Base-by-base conservation (phyloP, 2,888 invertebrate genomes). In the Arctia plantaginis region DNA sequence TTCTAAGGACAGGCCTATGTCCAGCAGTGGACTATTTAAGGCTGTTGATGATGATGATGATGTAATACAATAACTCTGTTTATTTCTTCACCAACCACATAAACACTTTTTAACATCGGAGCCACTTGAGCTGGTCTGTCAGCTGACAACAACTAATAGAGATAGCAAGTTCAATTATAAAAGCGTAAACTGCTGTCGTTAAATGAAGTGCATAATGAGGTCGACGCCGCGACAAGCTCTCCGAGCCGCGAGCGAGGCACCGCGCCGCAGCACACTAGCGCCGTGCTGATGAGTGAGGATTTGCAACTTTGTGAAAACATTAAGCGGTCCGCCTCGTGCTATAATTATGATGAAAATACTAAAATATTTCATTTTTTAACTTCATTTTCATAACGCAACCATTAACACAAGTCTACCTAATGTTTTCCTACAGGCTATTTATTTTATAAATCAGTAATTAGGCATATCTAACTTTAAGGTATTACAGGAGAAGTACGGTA, bases 231-330 rank as follows among this genome's bases (percentile, higher is more conserved):
- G 67, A 44, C 47, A 59, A 13, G 27, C 59, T 18, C 15, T 30
- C 30, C 59, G 55, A 55, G 55, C n/a, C 13, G 12, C n/a, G 55
- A 51, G 13, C 12, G 13, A 12, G 3, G 51, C 51, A 18, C 13
- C 27, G 59, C 27, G 7, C n/a, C 55, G n/a, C 13, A 27, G 3
- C 59, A 3, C 59, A 59, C 59, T 55, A 12, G 55, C 20, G 44
- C 3, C 30, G 47, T 44, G 44, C 39, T 8, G 27, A n/a, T 0
- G n/a, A n/a, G 4, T 41, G 18, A 18, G 41, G 66, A 44, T 41
- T 27, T 39, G 66, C 66, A 27, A 39, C 66, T 66, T 44, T 41
- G 66, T 44, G 41, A 66, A 66, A 41, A 66, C 41, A 66, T 27
- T 39, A 66, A 66, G 30, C 66, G 27, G 7, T 41, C 66, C n/a